Evolutionary conservation across 2,113 vertebrate species (phyloP).

Genomic region (Acrocephalus arundinaceus): DNA sequence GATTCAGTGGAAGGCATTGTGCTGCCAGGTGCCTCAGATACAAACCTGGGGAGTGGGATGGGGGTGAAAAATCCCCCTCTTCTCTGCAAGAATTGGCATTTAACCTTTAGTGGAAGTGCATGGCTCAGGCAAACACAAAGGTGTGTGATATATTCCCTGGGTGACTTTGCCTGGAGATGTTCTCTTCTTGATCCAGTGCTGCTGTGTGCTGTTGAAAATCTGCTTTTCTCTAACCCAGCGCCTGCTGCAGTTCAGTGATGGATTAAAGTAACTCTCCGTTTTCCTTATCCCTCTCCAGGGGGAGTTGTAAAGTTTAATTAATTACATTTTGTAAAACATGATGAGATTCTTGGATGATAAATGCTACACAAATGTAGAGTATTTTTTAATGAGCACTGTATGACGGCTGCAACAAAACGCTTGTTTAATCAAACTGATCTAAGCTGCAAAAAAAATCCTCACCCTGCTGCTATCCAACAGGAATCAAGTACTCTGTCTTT

Average conservation of each 20-base stretch:
- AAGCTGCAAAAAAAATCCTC: constrained; percentile 16
- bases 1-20: neutral
- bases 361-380: constrained; percentile 44
- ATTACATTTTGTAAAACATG: constrained; percentile 55
- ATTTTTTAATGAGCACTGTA: constrained; percentile 47
- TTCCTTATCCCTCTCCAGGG: constrained; percentile 40
- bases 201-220: constrained; percentile 4
- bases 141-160: neutral
- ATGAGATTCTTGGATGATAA: constrained; percentile 58
- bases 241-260: constrained; percentile 40
- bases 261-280: constrained; percentile 58
- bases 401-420: constrained; percentile 27
- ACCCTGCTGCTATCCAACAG: constrained; percentile 25
- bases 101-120: neutral
- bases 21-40: neutral
- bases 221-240: constrained; percentile 33
- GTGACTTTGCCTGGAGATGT: constrained; percentile 41
- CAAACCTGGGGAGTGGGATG: rapidly evolving
- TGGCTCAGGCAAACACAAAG: neutral
- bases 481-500: neutral
- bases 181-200: neutral
- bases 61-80: neutral
- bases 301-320: constrained; percentile 65
- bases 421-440: constrained; percentile 36
- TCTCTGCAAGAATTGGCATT: neutral